Percentiles rank a stretch among this genome's conserved stretches.
Conservation (phyloP, 2,888 invertebrate genomes). For the Cancer borealis region DNA sequence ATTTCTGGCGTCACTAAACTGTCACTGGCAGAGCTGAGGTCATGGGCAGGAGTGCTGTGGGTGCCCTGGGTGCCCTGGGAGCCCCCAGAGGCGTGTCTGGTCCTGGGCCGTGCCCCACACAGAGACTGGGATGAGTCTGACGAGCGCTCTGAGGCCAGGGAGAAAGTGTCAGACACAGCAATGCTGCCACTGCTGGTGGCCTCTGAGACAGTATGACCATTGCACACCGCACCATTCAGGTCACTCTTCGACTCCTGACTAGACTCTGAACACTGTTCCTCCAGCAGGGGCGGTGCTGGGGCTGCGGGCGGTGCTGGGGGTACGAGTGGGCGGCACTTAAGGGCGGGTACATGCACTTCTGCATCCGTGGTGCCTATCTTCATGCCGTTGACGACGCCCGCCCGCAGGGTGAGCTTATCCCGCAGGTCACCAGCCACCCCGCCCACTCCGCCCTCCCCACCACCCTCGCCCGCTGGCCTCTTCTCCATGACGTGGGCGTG, state of each 20-base stretch:
- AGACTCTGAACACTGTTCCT: slow-evolving; percentile 74
- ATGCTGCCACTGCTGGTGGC: slow-evolving; percentile 75
- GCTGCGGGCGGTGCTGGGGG: background rate
- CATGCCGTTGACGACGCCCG: slow-evolving; percentile 75
- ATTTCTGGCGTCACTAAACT: slow-evolving; percentile 74
- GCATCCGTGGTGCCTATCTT: slow-evolving; percentile 77
- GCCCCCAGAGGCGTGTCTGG: slow-evolving; percentile 76
- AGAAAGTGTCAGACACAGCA: slow-evolving; percentile 75
- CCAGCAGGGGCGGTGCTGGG: slow-evolving; percentile 49
- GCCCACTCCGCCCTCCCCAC: background rate
- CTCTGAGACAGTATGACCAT: slow-evolving; percentile 75
- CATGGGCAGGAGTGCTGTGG: slow-evolving; percentile 74
- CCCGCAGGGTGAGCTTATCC: slow-evolving; percentile 74
- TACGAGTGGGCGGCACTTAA: slow-evolving; percentile 48
- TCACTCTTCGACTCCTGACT: slow-evolving; percentile 73
- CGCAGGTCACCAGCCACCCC: slow-evolving; percentile 66
- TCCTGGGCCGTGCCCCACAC: slow-evolving; percentile 75
- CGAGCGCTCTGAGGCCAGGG: slow-evolving; percentile 75
- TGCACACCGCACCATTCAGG: slow-evolving; percentile 72
- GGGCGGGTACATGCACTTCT: slow-evolving; percentile 71
- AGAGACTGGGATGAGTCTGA: slow-evolving; percentile 74
- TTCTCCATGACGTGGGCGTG: slow-evolving; percentile 55
- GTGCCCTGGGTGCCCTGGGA: slow-evolving; percentile 70
- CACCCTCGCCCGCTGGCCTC: slow-evolving; percentile 39
- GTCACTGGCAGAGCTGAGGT: slow-evolving; percentile 72